Base-by-base conservation (phyloP, 92 coral and sea anemone species). In the Chrysogorgia sp. region DNA sequence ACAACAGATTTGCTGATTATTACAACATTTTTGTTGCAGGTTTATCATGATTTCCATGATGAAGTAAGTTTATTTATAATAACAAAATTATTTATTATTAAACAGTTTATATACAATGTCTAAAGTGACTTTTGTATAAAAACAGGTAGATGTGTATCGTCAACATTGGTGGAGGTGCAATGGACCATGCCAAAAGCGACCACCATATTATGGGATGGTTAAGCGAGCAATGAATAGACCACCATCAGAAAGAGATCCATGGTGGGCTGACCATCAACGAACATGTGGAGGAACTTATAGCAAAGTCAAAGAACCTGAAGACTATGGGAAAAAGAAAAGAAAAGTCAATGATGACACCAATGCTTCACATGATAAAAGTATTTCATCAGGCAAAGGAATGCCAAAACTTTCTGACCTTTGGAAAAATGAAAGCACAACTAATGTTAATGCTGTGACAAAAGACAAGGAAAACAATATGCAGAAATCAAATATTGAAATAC, bases 121-220 rank as follows among this genome's bases (percentile, higher is more conserved):
- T 21, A 53, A 28, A 49, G 63, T 59, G 29, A 13, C 25, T 58
- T 80, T 57, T 57, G 34, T 6, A 57, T 57, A 13, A 7, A 8
- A 57, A 57, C 40, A 94, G 98, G 98, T 94, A 5, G 53, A 91
- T 90, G 84, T 87, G 14, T 94, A 94, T 71, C 90, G 98, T 8
- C 98, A 91, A 40, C 98, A 94, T 65, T 94, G 98, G 98, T 94
- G 98, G 98, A 83, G 88, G 47, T 94, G 98, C 30, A 81, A 91
- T 72, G 98, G 98, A 0, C 96, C 97, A 13, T 94, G 98, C 67
- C 96, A 88, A 40, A 89, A 89, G 71, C 87, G 92, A 75, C 90
- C 97, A 29, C 98, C 98, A 35, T 94, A 89, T 52, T 91, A 87
- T 81, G 98, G 98, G 23, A 87, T 94, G 56, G 92, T 94, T 7